These are phyloP conservation scores for Spilosoma lubricipeda DNA, from an alignment of 2,888 invertebrate species.

Conservation along the genomic window DNA sequence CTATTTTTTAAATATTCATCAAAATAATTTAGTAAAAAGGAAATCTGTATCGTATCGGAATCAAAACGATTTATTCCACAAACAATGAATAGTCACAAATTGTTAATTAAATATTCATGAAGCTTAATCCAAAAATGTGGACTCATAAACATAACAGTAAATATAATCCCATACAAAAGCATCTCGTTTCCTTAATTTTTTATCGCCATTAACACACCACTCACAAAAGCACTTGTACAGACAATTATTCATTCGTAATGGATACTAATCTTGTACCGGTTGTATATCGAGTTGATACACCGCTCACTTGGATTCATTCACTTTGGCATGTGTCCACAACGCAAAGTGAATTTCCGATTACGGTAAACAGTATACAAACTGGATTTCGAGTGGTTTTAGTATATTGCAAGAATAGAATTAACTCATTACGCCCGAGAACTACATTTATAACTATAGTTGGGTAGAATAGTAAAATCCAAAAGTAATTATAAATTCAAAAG, in stretches of 20 bases:
- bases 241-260: constrained; percentile 62
- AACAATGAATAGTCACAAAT: constrained; percentile 5
- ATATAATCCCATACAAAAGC: constrained; percentile 25
- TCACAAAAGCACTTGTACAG: constrained; percentile 38
- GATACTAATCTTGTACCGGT: constrained; percentile 48
- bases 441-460: background rate
- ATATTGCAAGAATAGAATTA: background rate
- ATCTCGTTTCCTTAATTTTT: constrained; percentile 33
- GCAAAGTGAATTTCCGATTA: constrained; percentile 77
- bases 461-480: background rate
- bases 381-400: constrained; percentile 21
- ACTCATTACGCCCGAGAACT: background rate
- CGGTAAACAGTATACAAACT: constrained; percentile 62
- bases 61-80: background rate
- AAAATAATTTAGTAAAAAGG: background rate
- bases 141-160: background rate
- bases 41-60: background rate
- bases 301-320: too few relatives aligned
- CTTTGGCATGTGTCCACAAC: too few relatives aligned
- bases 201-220: constrained; percentile 32
- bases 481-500: too few relatives aligned
- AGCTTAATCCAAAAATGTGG: background rate
- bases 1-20: background rate
- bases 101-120: constrained; percentile 1
- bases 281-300: constrained; percentile 50